Evolutionary conservation across 2,113 vertebrate species (phyloP).

Genomic region (Chaetops frenatus): DNA sequence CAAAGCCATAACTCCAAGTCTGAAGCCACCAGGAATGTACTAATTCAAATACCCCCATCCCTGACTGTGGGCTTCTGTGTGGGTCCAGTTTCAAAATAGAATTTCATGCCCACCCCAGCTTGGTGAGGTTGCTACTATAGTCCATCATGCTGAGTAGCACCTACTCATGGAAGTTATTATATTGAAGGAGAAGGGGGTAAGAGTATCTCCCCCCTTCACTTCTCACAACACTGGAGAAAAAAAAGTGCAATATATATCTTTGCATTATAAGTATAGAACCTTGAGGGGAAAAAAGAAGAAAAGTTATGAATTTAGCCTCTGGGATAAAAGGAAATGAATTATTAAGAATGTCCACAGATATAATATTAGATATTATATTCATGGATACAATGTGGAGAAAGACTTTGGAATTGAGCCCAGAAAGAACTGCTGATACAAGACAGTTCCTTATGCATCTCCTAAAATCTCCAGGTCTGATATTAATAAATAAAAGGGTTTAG

Average conservation of each 20-base stretch:
- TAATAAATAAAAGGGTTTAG: constrained; percentile 12
- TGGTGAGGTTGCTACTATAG: not conserved
- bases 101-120: not conserved
- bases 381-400: not conserved
- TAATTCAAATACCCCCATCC: not conserved
- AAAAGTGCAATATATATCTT: not conserved
- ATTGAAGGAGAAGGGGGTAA: not conserved
- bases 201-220: not conserved
- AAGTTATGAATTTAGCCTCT: not conserved
- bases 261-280: not conserved
- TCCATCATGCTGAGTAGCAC: not conserved
- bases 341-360: not conserved
- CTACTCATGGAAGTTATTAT: not conserved
- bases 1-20: not conserved
- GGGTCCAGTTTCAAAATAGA: not conserved
- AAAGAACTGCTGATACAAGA: not conserved
- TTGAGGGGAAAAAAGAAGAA: not conserved
- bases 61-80: not conserved
- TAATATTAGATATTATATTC: not conserved
- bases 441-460: not conserved
- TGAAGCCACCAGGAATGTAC: not conserved
- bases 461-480: not conserved
- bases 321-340: not conserved
- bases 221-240: not conserved
- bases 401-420: constrained; percentile 21